phyloP scores from a whole-genome alignment of 1,140 invertebrate genomes.

The Ptiloglossa arizonensis region DNA sequence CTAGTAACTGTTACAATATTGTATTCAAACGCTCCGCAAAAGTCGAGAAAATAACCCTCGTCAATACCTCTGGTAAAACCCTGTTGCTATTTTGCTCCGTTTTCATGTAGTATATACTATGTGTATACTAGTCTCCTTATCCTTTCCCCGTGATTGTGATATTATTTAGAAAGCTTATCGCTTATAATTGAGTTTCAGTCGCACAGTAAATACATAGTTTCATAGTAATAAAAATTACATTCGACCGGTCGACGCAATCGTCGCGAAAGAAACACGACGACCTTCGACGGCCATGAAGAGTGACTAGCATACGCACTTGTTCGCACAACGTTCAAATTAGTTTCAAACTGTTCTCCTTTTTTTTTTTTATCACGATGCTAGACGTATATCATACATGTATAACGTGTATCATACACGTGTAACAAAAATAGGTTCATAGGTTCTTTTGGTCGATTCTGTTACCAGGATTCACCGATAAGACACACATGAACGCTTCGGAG shows the following conservation, averaged over 20 bases:
- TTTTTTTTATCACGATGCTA: conserved; percentile 52
- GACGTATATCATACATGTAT: conserved; percentile 58
- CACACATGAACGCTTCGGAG: conserved; percentile 54
- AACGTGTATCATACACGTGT: conserved; percentile 58
- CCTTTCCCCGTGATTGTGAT: conserved; percentile 58
- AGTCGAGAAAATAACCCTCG: background rate
- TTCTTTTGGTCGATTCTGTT: conserved; percentile 52
- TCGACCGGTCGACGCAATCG: conserved; percentile 3
- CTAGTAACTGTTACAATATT: no score
- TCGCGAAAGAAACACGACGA: conserved; percentile 22
- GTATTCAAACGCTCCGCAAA: background rate
- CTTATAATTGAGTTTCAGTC: conserved; percentile 50
- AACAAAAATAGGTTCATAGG: conserved; percentile 62
- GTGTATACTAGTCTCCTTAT: conserved; percentile 39
- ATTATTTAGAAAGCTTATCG: conserved; percentile 58
- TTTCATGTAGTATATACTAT: background rate
- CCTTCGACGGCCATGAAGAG: conserved; percentile 40
- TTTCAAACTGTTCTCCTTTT: conserved; percentile 14
- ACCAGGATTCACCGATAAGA: conserved; percentile 59
- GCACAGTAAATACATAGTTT: conserved; percentile 42
- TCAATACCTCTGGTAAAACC: background rate
- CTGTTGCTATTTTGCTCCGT: background rate
- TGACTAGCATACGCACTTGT: conserved; percentile 61
- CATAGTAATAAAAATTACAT: conserved; percentile 45
- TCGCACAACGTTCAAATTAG: conserved; percentile 49